These are phyloP conservation scores for Pseudorhiza aurosa DNA, from an alignment of 30 jellyfish, hydroid and myxozoan species.

Conservation along the genomic window DNA sequence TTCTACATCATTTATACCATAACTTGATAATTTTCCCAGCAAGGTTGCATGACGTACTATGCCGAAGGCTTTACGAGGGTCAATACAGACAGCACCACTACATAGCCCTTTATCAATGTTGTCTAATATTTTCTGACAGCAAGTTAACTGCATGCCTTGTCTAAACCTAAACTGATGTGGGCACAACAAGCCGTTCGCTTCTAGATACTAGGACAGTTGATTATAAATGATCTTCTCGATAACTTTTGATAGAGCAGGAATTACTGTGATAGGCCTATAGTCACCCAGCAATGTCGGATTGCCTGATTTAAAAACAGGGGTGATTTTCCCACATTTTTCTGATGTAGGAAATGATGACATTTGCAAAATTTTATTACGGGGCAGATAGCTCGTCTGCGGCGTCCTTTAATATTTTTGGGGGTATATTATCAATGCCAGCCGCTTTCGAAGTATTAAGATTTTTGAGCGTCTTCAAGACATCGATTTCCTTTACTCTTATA, in stretches of 20 bases:
- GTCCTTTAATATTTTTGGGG: constrained; percentile 48
- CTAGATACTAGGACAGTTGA: constrained; percentile 55
- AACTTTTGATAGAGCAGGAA: constrained; percentile 10
- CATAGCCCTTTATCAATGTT: constrained; percentile 66
- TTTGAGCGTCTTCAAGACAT: constrained; percentile 20
- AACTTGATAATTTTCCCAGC: constrained; percentile 29
- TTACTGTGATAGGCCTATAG: constrained; percentile 10
- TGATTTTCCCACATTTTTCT: constrained; percentile 49
- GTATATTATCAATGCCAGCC: constrained; percentile 53
- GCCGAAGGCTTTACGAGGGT: constrained; percentile 56
- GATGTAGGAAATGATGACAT: constrained; percentile 44
- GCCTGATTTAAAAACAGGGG: constrained; percentile 44
- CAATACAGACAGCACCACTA: constrained; percentile 70
- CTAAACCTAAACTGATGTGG: constrained; percentile 64
- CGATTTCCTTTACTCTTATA: constrained; percentile 34
- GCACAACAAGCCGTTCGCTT: constrained; percentile 48
- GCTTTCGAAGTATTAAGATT: constrained; percentile 33
- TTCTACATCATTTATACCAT: constrained; percentile 45
- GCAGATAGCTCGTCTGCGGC: constrained; percentile 51
- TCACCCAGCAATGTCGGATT: constrained; percentile 1
- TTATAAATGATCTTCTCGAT: constrained; percentile 17
- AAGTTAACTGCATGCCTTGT: constrained; percentile 60
- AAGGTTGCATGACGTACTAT: constrained; percentile 56
- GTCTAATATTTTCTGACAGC: too few species aligned
- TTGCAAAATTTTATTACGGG: constrained; percentile 29